These are phyloP conservation scores for Agrilus biguttatus DNA, from an alignment of 2,888 invertebrate genomes.

Conservation along the genomic window DNA sequence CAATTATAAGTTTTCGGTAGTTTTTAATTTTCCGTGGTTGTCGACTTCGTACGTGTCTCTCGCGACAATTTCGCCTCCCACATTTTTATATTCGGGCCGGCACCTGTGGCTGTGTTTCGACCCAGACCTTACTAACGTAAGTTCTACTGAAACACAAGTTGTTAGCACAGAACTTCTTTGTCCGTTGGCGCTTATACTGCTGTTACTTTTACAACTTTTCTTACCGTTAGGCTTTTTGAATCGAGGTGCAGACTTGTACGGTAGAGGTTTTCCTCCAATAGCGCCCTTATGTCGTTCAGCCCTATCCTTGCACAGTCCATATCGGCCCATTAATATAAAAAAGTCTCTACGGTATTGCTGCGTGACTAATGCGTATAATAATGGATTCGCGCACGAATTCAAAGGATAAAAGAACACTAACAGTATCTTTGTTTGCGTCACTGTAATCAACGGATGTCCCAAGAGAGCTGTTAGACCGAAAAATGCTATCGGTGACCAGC, in stretches of 20 bases:
- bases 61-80: slow-evolving; percentile 20
- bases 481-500: slow-evolving; percentile 51
- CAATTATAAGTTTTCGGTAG: slow-evolving; percentile 21
- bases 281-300: slow-evolving; percentile 33
- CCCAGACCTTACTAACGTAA: slow-evolving; percentile 21
- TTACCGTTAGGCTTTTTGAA: slow-evolving; percentile 19
- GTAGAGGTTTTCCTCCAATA: slow-evolving; percentile 28
- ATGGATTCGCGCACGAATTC: slow-evolving; percentile 56
- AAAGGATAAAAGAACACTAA: slow-evolving; percentile 54
- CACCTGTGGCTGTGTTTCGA: slow-evolving; percentile 19
- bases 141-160: slow-evolving; percentile 28
- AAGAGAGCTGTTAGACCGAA: slow-evolving; percentile 49
- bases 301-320: slow-evolving; percentile 30
- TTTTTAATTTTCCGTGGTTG: slow-evolving; percentile 16
- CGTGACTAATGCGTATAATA: slow-evolving; percentile 51
- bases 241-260: slow-evolving; percentile 25
- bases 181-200: slow-evolving; percentile 15
- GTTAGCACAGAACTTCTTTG: slow-evolving; percentile 28
- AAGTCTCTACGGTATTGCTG: slow-evolving; percentile 48
- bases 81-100: slow-evolving; percentile 18
- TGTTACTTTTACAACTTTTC: slow-evolving; percentile 7
- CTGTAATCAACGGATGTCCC: slow-evolving; percentile 45
- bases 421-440: slow-evolving; percentile 37
- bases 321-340: slow-evolving; percentile 36
- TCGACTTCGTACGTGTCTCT: slow-evolving; percentile 16